Base-by-base conservation (phyloP, 2,888 invertebrate species). In the Pheosia gnoma region DNA sequence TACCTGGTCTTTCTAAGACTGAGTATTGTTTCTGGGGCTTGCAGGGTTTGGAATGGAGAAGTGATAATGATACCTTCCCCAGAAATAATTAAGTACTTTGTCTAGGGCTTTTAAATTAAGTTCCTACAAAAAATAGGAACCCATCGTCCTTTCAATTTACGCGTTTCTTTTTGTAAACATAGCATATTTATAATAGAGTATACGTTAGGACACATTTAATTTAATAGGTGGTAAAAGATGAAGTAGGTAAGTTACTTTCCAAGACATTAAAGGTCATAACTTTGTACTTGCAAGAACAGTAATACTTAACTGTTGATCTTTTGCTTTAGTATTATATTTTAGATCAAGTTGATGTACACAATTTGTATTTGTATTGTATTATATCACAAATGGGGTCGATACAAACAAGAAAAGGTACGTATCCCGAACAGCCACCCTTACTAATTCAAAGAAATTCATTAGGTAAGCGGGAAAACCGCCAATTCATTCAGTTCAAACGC, bases 401-500 rank as follows among this genome's bases (percentile, higher is more conserved):
- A 54, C 7, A 11, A 36, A 55, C 39, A 10, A n/a, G 10, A 37
- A 10, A 37, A 53, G 25, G 3, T 5, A 25, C 25, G 25, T 25
- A 53, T 53, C 37, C 39, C 55, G 7, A 1, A 7, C 39, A 55
- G 36, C 55, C 39, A 39, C 39, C n/a, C n/a, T 39, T 39, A 38
- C 5, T 10, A 3, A 39, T 39, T 8, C 38, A 58, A 13, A 61
- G 61, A 62, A n/a, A 41, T 62, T 59, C n/a, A 51, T 54, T 61
- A 58, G 41, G 58, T 58, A 55, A 55, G 54, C 47, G n/a, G 55
- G 57, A 61, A 65, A 57, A 41, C 39, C 54, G 57, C 58, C 39
- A 59, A 60, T 62, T 61, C 59, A 60, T 68, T 63, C 58, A 55
- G 45, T 65, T 47, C 52, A 61, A 60, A 65, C 67, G 58, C 61